These are phyloP conservation scores for Alligator mississippiensis DNA, from an alignment of 2,113 vertebrate species.

Conservation along the genomic window DNA sequence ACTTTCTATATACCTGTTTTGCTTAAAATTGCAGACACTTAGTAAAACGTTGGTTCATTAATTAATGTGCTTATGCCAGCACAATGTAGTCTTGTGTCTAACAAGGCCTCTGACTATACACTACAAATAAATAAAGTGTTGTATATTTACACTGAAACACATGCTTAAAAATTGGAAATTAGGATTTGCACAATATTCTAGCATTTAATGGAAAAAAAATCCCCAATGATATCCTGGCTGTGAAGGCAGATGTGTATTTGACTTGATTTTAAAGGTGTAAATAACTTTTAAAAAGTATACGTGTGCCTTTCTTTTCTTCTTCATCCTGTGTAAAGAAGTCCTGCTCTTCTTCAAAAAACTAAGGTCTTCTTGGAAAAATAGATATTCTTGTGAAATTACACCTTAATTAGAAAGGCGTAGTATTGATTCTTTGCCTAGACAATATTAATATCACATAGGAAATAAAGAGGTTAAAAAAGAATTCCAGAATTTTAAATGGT, in stretches of 20 bases:
- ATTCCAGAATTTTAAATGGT: background rate
- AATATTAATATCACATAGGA: background rate
- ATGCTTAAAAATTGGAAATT: background rate
- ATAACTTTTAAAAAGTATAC: background rate
- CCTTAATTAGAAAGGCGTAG: background rate
- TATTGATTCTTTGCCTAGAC: background rate
- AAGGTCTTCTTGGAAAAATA: background rate
- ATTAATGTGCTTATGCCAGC: background rate
- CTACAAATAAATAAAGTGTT: background rate
- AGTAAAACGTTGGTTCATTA: background rate
- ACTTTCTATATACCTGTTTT: background rate
- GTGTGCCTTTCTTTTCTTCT: background rate
- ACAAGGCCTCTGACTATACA: background rate
- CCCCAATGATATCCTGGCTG: background rate
- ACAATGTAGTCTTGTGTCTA: no score
- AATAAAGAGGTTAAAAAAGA: background rate
- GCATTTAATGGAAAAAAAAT: background rate
- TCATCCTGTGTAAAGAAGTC: background rate
- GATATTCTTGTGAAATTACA: background rate
- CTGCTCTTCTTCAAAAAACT: background rate
- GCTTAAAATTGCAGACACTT: background rate
- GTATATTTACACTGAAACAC: background rate
- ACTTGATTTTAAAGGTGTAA: background rate
- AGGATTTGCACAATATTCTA: background rate
- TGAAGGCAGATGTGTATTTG: background rate